Evolutionary conservation across 2,113 vertebrate species (phyloP).

Genomic region (Megaceryle torquata): DNA sequence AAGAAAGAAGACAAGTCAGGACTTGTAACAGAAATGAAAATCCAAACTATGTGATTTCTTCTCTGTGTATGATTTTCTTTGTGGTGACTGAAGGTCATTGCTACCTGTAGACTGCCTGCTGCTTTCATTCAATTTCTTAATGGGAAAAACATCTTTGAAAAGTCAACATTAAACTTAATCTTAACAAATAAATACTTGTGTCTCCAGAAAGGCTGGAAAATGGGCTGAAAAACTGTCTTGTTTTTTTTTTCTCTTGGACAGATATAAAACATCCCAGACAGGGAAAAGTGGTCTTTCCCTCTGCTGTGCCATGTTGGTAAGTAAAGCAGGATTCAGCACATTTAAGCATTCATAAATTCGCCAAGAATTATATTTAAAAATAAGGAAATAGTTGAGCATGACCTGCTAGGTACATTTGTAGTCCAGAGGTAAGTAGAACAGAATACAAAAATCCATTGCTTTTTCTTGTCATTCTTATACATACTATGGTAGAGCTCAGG

Average conservation of each 20-base stretch:
- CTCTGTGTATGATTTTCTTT: not conserved
- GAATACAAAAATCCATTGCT: not conserved
- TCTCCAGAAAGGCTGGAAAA: not conserved
- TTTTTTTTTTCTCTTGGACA: not conserved
- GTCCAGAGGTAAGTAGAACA: not conserved
- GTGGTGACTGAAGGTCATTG: not conserved
- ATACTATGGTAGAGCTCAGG: not conserved
- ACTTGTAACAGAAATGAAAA: not conserved
- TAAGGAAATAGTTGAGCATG: not conserved
- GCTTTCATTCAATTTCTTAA: not conserved
- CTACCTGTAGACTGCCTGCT: not conserved
- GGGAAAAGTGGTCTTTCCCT: not conserved
- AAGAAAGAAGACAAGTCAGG: not conserved
- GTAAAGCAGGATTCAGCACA: not conserved
- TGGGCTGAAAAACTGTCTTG: not conserved
- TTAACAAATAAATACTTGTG: not conserved
- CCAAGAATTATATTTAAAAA: not conserved
- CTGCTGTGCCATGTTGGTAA: not conserved
- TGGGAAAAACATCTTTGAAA: not conserved
- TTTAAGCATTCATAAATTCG: not conserved
- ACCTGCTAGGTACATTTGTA: not conserved
- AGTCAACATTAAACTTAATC: not conserved
- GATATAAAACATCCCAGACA: not conserved
- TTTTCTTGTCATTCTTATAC: not conserved
- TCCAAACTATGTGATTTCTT: not conserved